Evolutionary conservation across 2,113 vertebrate species (phyloP), one percentile per base, ranked within the genome.

Genomic region (Cinclus mexicanus): DNA sequence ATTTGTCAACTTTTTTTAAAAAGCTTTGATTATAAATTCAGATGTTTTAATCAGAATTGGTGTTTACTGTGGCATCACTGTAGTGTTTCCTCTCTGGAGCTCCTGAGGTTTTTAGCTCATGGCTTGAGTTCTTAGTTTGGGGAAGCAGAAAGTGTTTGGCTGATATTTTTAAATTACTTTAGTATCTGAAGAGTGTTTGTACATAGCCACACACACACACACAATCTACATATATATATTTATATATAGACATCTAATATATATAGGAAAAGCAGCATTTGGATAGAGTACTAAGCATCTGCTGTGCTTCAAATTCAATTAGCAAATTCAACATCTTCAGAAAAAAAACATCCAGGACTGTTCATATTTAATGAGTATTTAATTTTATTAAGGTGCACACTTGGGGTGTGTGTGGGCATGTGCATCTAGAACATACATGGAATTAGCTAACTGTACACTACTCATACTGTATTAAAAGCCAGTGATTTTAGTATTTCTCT

Each of bases 391-490:
- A 85, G 61, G 61, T 49, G 63, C 29, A n/a, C 14, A 20, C 14
- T 1, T 24, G 16, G n/a, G 9, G 31, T 2, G 33, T 14, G 16
- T 25, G n/a, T 28, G 53, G 56, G 49, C 24, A 9, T 4, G 20
- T 31, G 77, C 67, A 57, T 33, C 21, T 2, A 1, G 53, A 60
- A 20, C 9, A 5, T 2, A 12, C 24, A 4, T 24, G 41, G 24
- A 42, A 20, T 37, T 65, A 8, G 12, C 21, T 41, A 33, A 22
- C n/a, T 52, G 21, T 39, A 4, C 4, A 8, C 24, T 23, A 2
- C 22, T 63, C 22, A 0, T 2, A 2, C 55, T 33, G 3, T 11
- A 4, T 41, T 12, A 6, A 8, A 18, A 24, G 21, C 18, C 9
- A 23, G 31, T 2, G 31, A 14, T 75, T 55, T 49, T 12, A 3